Base-by-base conservation (phyloP, 2,888 invertebrate genomes). In the Calephelis perditalis region DNA sequence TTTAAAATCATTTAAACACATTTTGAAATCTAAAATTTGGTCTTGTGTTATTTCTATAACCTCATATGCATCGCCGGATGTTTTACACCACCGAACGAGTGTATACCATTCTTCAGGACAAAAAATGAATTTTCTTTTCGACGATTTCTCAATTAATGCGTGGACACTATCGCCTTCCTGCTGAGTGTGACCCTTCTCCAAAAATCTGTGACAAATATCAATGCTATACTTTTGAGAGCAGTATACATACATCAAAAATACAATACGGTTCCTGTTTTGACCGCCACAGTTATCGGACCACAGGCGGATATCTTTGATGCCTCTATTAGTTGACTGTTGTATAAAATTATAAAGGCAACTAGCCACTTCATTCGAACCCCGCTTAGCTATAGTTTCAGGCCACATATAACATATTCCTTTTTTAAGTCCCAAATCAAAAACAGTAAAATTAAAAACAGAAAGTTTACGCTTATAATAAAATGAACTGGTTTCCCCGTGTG, bases 351-450 rank as follows among this genome's bases (percentile, higher is more conserved):
- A 45, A 45, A 45, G 15, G 15, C 15, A 15, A 15, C 15, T 15
- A 15, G 15, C 15, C 15, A 15, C 15, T 15, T 15, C 15, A 10
- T 45, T 45, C 10, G 45, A 11, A 45, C 45, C 7, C 10, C 45
- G 45, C 45, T 45, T 45, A 45, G 45, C 45, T 45, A 45, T 45
- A 45, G 45, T 45, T 45, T 10, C 45, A 45, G 45, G 45, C 45
- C 45, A 45, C 45, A 45, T 45, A 10, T 45, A 45, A 45, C 45
- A 45, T 45, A 45, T 45, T 45, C 7, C 45, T 45, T 45, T 45
- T 45, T 45, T 45, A 45, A 45, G 45, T 10, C 45, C 45, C 45
- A 45, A 10, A 10, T 15, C 15, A 15, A 15, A 15, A 15, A 15
- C 15, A 15, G 15, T 15, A 15, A 15, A 15, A 15, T 15, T 45